Base-by-base conservation (phyloP, 1,140 invertebrate genomes). In the Apis dorsata region DNA sequence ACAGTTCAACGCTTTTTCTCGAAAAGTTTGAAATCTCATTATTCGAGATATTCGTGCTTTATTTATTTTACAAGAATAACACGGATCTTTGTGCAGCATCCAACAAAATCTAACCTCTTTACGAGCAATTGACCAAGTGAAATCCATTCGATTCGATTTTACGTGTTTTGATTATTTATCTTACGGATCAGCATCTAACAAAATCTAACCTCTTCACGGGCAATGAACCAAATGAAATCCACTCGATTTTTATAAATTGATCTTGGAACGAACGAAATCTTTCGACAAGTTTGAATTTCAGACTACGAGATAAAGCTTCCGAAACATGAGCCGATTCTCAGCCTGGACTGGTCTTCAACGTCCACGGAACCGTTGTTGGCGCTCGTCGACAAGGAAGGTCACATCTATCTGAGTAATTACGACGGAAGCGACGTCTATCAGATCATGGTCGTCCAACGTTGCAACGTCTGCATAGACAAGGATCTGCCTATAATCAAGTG, bases 321-420 rank as follows among this genome's bases (percentile, higher is more conserved):
- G 0, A 69, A 78, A 13, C 60, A 82, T 13, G 73, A 74, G 15
- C 15, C 17, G 1, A 85, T 89, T 7, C 44, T 84, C 34, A 89
- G 88, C 34, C 78, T 91, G 1, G 88, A 90, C 19, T 94, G 93
- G 93, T 88, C 82, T 68, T 85, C 89, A 7, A 69, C 83, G 2
- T 34, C 69, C 9, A 63, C 10, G 0, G 70, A 90, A 5, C 78
- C 90, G 2, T 2, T 88, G 12, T 81, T 94, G 3, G 93, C 91
- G 0, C 89, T 94, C n/a, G 79, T 83, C 0, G 93, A 94, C 62
- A 49, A 15, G 0, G 49, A 88, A 9, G 91, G 91, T 1, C 88
- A 92, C 57, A 62, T 94, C 44, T 94, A 90, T 44, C 76, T 93
- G 59, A 88, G 87, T 53, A 90, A 91, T 55, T 66, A 85, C 3